Percentiles rank a stretch among this genome's conserved stretches.
Evolutionary conservation across 2,113 vertebrate genomes (phyloP).

Genomic region (Lophius piscatorius): DNA sequence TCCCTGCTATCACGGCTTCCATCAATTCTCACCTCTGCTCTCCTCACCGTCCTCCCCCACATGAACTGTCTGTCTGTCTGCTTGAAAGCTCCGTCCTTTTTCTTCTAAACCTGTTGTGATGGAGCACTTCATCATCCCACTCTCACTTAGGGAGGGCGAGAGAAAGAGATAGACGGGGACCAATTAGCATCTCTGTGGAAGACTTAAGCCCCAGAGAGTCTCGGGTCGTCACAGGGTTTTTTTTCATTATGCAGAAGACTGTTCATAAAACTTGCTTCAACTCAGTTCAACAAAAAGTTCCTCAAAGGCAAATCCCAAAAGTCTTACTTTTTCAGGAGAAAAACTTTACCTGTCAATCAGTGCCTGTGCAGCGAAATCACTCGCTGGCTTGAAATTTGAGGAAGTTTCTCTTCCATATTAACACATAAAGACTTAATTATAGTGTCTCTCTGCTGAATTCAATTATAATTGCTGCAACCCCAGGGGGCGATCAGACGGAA

Average conservation of each 20-base stretch:
- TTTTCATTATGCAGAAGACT: slow-evolving; percentile 27
- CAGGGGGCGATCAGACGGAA: too few species aligned
- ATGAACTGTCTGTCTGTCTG: slow-evolving; percentile 7
- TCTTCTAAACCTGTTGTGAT: slow-evolving; percentile 25
- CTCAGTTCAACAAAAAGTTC: slow-evolving; percentile 14
- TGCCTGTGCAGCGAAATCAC: too few species aligned
- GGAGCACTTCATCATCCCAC: slow-evolving; percentile 29
- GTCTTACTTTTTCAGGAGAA: neutral
- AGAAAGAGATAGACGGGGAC: slow-evolving; percentile 36
- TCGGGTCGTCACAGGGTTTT: slow-evolving; percentile 12
- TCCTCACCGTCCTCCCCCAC: slow-evolving; percentile 28
- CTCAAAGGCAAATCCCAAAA: slow-evolving; percentile 11
- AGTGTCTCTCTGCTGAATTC: too few species aligned
- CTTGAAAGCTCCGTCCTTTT: slow-evolving; percentile 1
- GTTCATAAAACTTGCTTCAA: slow-evolving; percentile 18
- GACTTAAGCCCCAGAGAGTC: slow-evolving; percentile 44
- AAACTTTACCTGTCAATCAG: slow-evolving; percentile 22
- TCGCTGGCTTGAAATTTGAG: too few species aligned
- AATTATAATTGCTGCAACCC: too few species aligned
- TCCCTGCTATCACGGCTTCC: slow-evolving; percentile 26
- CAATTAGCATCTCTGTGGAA: slow-evolving; percentile 52
- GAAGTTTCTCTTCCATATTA: too few species aligned
- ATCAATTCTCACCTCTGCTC: slow-evolving; percentile 32
- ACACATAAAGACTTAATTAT: too few species aligned
- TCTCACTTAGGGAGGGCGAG: slow-evolving; percentile 26